Conservation (phyloP, 2,797 vertebrate genomes). For the Nannoperca australis region DNA sequence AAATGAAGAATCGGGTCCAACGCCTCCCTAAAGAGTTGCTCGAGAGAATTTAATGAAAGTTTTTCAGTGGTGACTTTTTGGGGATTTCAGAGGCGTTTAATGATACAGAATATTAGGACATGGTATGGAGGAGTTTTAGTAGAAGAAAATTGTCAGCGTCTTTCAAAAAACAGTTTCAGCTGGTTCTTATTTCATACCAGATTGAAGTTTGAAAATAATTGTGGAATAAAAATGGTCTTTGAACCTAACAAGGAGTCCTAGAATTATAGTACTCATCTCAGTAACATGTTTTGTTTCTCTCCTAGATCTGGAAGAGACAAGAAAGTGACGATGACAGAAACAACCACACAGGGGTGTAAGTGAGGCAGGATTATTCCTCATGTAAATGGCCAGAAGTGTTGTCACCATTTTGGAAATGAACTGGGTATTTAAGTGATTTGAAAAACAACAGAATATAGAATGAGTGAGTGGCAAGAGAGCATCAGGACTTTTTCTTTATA, state of each 20-base stretch:
- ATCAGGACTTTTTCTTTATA: slow-evolving; percentile 18
- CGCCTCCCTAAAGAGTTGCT: not conserved
- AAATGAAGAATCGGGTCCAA: not conserved
- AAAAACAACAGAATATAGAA: slow-evolving; percentile 17
- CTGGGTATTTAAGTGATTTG: slow-evolving; percentile 35
- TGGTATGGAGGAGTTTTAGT: not conserved
- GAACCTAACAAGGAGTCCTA: not conserved
- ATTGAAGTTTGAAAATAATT: slow-evolving; percentile 2
- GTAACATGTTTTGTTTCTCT: not conserved
- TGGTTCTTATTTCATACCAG: not conserved
- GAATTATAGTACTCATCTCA: not conserved
- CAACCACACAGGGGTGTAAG: slow-evolving; percentile 90
- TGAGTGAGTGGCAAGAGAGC: slow-evolving; percentile 5
- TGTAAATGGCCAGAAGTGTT: not conserved
- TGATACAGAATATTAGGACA: not conserved
- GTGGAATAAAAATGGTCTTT: not conserved
- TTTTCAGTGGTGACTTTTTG: not conserved
- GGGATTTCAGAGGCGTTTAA: not conserved
- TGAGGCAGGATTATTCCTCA: not conserved
- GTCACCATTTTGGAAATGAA: slow-evolving; percentile 8
- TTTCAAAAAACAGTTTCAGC: not conserved
- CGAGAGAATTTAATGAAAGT: not conserved
- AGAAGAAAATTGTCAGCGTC: not conserved
- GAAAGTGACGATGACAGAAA: slow-evolving; percentile 84
- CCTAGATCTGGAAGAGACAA: slow-evolving; percentile 95